phyloP scores from a whole-genome alignment of 1,140 invertebrate species.

The Trachymyrmex cornetzi region DNA sequence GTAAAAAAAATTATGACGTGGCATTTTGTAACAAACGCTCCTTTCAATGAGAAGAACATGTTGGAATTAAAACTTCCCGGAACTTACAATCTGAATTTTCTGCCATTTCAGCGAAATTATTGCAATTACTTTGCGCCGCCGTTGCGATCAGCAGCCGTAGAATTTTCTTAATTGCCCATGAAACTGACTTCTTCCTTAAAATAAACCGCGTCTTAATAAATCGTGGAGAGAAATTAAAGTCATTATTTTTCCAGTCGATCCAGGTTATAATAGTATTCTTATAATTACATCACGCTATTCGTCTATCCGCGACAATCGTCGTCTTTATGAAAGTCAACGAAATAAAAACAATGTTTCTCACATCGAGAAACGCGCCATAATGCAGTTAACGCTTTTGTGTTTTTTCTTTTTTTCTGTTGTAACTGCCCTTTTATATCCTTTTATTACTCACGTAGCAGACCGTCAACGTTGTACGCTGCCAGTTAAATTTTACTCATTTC shows the following conservation, averaged over 20 bases:
- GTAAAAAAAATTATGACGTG: background rate
- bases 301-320: background rate
- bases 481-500: slow-evolving; percentile 1
- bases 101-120: slow-evolving; percentile 47
- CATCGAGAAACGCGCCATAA: background rate
- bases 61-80: slow-evolving; percentile 40
- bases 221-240: slow-evolving; percentile 25
- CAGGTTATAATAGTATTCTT: background rate
- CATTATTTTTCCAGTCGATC: slow-evolving; percentile 21
- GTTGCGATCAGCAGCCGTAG: slow-evolving; percentile 20
- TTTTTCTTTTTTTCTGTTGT: background rate
- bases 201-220: slow-evolving; percentile 46
- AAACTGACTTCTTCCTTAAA: slow-evolving; percentile 14
- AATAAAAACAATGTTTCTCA: slow-evolving; percentile 11
- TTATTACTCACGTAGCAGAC: no score
- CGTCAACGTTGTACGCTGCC: background rate
- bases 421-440: no score
- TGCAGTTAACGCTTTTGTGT: background rate
- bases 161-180: slow-evolving; percentile 40
- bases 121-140: slow-evolving; percentile 12
- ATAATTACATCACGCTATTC: background rate
- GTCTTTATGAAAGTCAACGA: background rate
- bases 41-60: background rate
- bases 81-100: slow-evolving; percentile 32
- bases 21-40: background rate